Evolutionary conservation across 2,113 vertebrate species (phyloP).

Genomic region (Nesoenas mayeri): DNA sequence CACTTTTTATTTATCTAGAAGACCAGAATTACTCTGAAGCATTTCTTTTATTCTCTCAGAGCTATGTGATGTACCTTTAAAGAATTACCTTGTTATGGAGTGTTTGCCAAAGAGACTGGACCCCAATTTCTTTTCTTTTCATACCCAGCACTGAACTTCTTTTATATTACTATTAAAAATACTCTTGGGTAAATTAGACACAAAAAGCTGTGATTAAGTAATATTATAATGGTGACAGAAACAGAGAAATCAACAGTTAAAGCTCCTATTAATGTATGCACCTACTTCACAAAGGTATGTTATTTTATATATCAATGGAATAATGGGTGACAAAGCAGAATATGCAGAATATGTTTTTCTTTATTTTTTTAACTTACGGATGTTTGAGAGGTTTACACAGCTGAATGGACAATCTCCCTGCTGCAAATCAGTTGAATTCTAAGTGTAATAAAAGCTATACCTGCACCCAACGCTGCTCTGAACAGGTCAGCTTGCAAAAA

Average conservation of each 20-base stretch:
- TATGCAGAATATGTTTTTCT: not conserved
- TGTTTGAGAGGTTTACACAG: not conserved
- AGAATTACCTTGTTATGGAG: conserved; percentile 45
- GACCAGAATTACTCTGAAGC: not conserved
- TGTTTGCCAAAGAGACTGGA: conserved; percentile 52
- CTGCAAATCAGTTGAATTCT: not conserved
- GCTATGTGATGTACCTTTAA: conserved; percentile 28
- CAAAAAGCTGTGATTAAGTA: conserved; percentile 58
- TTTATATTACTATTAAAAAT: conserved; percentile 40
- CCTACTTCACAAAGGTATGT: conserved; percentile 24
- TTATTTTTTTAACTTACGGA: not conserved
- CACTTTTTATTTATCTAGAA: conserved; percentile 27
- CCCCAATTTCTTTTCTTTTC: conserved; percentile 29
- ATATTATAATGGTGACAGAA: conserved; percentile 50
- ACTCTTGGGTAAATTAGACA: conserved; percentile 55
- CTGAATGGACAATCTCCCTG: not conserved
- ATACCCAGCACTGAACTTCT: not conserved
- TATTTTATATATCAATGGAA: not conserved
- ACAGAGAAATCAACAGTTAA: conserved; percentile 48
- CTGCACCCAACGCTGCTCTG: not conserved
- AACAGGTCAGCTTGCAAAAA: not conserved
- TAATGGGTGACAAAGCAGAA: not conserved
- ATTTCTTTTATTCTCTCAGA: conserved; percentile 43
- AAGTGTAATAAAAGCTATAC: not conserved
- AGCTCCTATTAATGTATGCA: not conserved